Conservation (phyloP, 53 echinoderm and acorn worm species). For the Mesocentrotus franciscanus region DNA sequence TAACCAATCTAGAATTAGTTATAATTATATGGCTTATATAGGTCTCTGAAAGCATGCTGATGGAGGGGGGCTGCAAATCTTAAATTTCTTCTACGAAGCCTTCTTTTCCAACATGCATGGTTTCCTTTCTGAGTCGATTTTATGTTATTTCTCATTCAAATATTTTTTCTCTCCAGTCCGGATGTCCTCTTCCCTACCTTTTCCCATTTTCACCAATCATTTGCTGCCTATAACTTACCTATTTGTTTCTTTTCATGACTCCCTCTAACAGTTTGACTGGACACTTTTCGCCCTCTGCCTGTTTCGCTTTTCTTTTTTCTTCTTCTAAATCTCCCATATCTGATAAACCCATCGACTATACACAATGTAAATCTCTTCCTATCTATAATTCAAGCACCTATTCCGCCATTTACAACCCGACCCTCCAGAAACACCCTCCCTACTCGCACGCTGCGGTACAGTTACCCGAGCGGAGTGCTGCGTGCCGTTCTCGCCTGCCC, state of each 20-base stretch:
- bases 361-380: slow-evolving; percentile 42
- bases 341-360: slow-evolving; percentile 15
- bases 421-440: slow-evolving; percentile 14
- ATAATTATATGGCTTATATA: no score
- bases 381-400: slow-evolving; percentile 38
- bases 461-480: slow-evolving; percentile 42
- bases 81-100: not conserved
- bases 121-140: not conserved
- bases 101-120: not conserved
- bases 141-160: not conserved
- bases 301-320: not conserved
- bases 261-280: not conserved
- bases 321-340: not conserved
- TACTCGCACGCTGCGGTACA: not conserved
- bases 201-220: not conserved
- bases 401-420: slow-evolving; percentile 27
- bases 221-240: not conserved
- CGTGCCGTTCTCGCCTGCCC: slow-evolving; percentile 60
- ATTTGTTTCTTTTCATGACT: not conserved
- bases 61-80: no score
- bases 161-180: not conserved
- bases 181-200: not conserved
- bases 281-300: not conserved
- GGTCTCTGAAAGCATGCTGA: no score
- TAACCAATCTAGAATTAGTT: no score